Evolutionary conservation across 1,140 invertebrate genomes (phyloP), one percentile per base, ranked within the genome.

Genomic region (Cryptotermes secundus): DNA sequence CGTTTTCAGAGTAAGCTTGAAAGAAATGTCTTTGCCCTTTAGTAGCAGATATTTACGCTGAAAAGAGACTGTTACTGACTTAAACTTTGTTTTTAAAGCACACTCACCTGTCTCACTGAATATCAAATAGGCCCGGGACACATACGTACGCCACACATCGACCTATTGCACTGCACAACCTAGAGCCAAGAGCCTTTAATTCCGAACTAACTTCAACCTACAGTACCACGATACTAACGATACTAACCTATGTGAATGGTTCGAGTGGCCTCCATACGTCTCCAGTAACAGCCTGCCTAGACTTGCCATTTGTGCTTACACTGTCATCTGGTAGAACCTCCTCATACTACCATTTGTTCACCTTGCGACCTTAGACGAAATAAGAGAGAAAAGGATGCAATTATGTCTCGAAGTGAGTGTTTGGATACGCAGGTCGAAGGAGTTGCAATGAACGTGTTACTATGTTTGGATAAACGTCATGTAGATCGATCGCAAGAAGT

Each of bases 101-200:
- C n/a, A 72, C 59, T 72, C 59, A 72, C 59, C 59, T 72, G 59
- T 72, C 14, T 72, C 59, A 72, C 59, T n/a, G 59, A 72, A 31
- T 72, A 72, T 72, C 59, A 72, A 7, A 72, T 72, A 31, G 3
- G 26, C 26, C n/a, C 59, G 59, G n/a, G 31, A 72, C 59, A 72
- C 26, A 31, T n/a, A 72, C 14, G 19, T 49, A 72, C 26, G 31
- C n/a, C 59, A 72, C 26, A 12, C 26, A 12, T n/a, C 59, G 26
- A n/a, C 59, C 26, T 31, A 31, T 16, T 6, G n/a, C 19, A 19
- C 9, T 22, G 9, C 59, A 72, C 59, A 14, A n/a, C 59, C 59
- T 72, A 72, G 4, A 26, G 59, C 26, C 3, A 72, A 31, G 59
- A 26, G 59, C 26, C 59, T n/a, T 31, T 72, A 26, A 72, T n/a